Evolutionary conservation across 2,113 vertebrate genomes (phyloP), one percentile per base, ranked within the genome.

Genomic region (Lepus americanus): DNA sequence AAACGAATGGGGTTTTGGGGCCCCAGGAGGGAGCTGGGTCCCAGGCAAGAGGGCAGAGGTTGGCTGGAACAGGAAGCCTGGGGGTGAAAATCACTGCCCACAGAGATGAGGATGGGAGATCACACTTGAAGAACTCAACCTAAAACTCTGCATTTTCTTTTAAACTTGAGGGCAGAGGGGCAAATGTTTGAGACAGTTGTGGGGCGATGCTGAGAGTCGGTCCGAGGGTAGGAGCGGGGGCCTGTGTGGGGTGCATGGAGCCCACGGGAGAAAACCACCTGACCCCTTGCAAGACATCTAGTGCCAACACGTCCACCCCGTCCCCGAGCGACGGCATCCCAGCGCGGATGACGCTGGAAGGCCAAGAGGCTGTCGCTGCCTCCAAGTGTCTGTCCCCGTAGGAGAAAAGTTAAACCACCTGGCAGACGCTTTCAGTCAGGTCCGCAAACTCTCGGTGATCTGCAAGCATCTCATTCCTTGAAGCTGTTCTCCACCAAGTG

Each of bases 361-460:
- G 17, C 19, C 44, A 31, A 1, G 31, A 6, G 9, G 61, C 29
- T 69, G 20, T 14, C 55, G 33, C 14, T 51, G 92, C 44, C 80
- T 23, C 53, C 76, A 23, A 83, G 36, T 49, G 25, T 2, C 39
- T 77, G 49, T 61, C 51, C 20, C 53, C 19, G 6, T 3, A 27
- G 1, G 23, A 83, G 61, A 51, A 77, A 87, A 92, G 61, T 51
- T 67, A 77, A 87, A 44, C n/a, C 10, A 73, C 10, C 25, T 92
- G 73, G 73, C 72, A 92, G 55, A 94, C 8, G 73, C 55, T 94
- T 67, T 84, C 49, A 86, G 67, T 87, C 23, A 66, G 6, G 25
- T 87, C 72, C 55, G 72, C n/a, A 84, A 91, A 95, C 77, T 25
- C 95, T 83, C 89, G 90, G 49, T 74, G 79, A 69, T 36, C 82